Evolutionary conservation across 2,888 invertebrate species (phyloP).

Genomic region (Hyposoter didymator): DNA sequence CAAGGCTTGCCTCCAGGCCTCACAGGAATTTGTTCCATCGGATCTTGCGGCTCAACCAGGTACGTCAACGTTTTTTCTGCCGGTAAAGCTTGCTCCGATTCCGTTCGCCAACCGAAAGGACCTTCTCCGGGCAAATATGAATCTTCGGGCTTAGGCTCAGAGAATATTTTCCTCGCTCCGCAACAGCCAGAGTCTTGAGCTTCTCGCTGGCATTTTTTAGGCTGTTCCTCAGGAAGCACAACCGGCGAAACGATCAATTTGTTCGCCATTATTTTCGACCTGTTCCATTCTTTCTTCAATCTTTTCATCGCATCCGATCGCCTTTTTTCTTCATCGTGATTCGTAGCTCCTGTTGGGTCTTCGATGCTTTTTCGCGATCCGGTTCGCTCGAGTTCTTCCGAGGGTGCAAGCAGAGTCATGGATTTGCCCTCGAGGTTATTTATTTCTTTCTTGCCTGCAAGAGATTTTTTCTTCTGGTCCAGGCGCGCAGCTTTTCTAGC

Average conservation of each 20-base stretch:
- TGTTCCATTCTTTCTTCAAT: constrained; percentile 74
- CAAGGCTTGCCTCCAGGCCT: constrained; percentile 77
- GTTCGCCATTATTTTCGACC: constrained; percentile 69
- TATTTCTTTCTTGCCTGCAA: not conserved
- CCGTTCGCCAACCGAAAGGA: constrained; percentile 74
- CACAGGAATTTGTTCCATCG: constrained; percentile 72
- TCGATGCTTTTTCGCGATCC: not conserved
- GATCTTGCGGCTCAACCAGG: constrained; percentile 72
- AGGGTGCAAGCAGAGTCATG: not conserved
- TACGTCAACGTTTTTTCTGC: constrained; percentile 75
- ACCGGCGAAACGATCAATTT: constrained; percentile 71
- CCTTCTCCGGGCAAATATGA: constrained; percentile 36
- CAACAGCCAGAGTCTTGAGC: not conserved
- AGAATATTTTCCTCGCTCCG: constrained; percentile 1
- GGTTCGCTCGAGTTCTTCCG: not conserved
- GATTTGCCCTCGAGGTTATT: not conserved
- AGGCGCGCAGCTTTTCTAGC: constrained; percentile 7
- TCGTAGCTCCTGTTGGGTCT: constrained; percentile 5
- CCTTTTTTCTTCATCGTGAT: constrained; percentile 27
- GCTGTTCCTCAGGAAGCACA: constrained; percentile 61
- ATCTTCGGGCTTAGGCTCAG: constrained; percentile 11
- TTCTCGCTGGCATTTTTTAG: constrained; percentile 53
- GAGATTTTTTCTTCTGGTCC: constrained; percentile 50
- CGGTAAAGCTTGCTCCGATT: constrained; percentile 75
- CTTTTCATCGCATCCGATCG: constrained; percentile 49